A percentile compares a stretch with the other conserved stretches of the same genome.
Evolutionary conservation across 2,888 invertebrate genomes (phyloP).

Genomic region (Agrochola litura): DNA sequence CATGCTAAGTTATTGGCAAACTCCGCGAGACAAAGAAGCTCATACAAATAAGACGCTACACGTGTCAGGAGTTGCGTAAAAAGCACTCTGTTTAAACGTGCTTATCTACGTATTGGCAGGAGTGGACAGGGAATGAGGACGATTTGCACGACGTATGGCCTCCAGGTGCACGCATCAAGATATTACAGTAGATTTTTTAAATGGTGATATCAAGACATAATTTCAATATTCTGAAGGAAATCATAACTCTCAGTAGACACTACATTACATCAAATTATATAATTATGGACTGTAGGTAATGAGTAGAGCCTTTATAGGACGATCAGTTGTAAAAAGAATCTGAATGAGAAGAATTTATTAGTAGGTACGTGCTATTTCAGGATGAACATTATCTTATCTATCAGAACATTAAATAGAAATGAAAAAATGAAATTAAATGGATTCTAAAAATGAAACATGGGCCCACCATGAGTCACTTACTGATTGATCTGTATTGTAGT

Average conservation of each 20-base stretch:
- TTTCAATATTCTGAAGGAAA: constrained; percentile 6
- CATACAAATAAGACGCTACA: constrained; percentile 61
- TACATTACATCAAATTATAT: background rate
- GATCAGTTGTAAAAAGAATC: background rate
- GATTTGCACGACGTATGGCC: constrained; percentile 12
- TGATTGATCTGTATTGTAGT: constrained; percentile 16
- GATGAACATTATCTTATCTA: background rate
- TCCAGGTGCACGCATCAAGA: constrained; percentile 36
- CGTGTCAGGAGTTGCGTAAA: constrained; percentile 63
- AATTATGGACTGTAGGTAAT: background rate
- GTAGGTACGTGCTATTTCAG: background rate
- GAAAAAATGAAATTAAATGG: background rate
- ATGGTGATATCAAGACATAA: background rate
- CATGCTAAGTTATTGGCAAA: constrained; percentile 65
- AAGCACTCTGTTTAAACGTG: constrained; percentile 54
- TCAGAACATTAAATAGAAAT: background rate
- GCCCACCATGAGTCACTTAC: background rate
- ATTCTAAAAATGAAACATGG: background rate
- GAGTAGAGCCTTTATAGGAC: background rate
- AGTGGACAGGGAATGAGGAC: constrained; percentile 41
- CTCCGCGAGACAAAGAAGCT: constrained; percentile 63
- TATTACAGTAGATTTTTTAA: constrained; percentile 1
- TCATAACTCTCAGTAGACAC: background rate
- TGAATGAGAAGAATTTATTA: background rate
- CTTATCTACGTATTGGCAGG: constrained; percentile 52